Evolutionary conservation across 1,140 invertebrate species (phyloP).

Genomic region (Ylistrum balloti): DNA sequence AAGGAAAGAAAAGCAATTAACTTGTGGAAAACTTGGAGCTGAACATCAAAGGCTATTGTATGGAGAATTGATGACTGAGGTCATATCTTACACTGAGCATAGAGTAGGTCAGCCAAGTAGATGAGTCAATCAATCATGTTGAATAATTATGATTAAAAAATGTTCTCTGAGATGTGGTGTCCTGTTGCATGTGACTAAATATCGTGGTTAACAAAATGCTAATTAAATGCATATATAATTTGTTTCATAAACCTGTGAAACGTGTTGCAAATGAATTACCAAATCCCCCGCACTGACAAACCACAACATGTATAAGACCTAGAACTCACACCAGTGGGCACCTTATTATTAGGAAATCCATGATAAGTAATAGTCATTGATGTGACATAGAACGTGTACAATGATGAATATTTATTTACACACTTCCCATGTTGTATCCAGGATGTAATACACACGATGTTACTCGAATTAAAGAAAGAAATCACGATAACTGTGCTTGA

Average conservation of each 20-base stretch:
- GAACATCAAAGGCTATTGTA: background rate
- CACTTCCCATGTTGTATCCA: too few species aligned
- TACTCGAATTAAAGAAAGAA: background rate
- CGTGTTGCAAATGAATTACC: background rate
- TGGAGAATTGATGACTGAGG: background rate
- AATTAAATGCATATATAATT: background rate
- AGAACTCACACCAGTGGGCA: background rate
- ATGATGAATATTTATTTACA: background rate
- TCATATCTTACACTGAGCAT: background rate
- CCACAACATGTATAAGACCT: background rate
- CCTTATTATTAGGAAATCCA: background rate
- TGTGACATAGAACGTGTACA: background rate
- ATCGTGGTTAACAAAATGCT: background rate
- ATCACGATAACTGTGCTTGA: background rate
- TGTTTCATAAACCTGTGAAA: background rate
- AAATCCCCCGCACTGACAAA: background rate
- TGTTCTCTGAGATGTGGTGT: background rate
- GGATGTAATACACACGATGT: background rate
- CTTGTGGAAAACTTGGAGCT: background rate
- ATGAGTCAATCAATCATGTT: background rate
- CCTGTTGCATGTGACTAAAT: background rate
- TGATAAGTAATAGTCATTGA: background rate
- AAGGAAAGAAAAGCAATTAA: background rate
- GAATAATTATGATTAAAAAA: background rate
- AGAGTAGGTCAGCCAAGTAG: background rate